Evolutionary conservation across 2,888 invertebrate species (phyloP).

Genomic region (Diplazon laetatorius): DNA sequence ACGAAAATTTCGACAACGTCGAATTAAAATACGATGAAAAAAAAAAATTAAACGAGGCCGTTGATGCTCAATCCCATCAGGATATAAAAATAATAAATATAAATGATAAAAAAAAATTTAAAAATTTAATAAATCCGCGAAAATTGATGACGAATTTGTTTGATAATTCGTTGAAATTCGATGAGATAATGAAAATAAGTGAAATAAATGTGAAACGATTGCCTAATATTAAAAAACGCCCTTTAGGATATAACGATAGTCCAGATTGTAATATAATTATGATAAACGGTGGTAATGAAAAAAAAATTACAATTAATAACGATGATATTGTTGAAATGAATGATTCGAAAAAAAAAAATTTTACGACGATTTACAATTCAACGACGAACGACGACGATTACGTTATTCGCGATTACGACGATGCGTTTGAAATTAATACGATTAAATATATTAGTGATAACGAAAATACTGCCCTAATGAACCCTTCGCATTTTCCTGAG

Average conservation of each 20-base stretch:
- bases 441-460: conserved; percentile 81
- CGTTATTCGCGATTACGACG: conserved; percentile 76
- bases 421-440: conserved; percentile 79
- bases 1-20: conserved; percentile 4
- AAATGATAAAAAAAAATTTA: conserved; percentile 59
- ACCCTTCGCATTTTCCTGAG: conserved; percentile 81
- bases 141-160: conserved; percentile 55
- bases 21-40: conserved; percentile 28
- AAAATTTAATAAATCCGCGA: conserved; percentile 27
- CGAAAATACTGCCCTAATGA: conserved; percentile 81
- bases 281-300: conserved; percentile 41
- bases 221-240: conserved; percentile 80
- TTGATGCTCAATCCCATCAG: conserved; percentile 79
- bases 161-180: conserved; percentile 41
- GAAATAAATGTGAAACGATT: conserved; percentile 80
- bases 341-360: conserved; percentile 17
- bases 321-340: neutral
- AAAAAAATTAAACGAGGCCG: conserved; percentile 69
- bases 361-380: conserved; percentile 12
- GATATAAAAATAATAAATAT: conserved; percentile 62
- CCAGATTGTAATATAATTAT: conserved; percentile 80
- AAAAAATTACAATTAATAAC: too few species aligned
- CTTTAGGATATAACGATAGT: conserved; percentile 81
- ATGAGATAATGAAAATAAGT: conserved; percentile 66
- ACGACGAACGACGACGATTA: conserved; percentile 30